These are phyloP conservation scores for Lagorchestes hirsutus DNA, from an alignment of 2,797 vertebrate genomes.

Conservation along the genomic window DNA sequence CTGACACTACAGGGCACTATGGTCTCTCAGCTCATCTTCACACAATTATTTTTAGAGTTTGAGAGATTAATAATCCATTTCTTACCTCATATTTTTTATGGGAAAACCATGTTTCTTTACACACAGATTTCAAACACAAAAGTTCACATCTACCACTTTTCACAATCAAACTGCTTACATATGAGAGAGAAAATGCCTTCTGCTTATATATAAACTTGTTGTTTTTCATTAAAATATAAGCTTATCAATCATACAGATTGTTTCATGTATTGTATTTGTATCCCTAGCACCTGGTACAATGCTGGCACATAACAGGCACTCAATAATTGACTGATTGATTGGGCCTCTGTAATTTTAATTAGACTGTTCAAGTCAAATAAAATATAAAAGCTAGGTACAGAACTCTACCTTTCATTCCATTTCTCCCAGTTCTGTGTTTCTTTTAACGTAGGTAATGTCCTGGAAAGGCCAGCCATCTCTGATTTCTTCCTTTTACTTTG, in stretches of 20 bases:
- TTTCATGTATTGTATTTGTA: background rate
- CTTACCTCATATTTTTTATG: background rate
- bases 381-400: background rate
- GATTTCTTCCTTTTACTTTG: background rate
- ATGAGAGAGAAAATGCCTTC: background rate
- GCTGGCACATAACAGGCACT: background rate
- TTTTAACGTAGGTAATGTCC: background rate
- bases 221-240: background rate
- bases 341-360: background rate
- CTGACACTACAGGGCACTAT: background rate
- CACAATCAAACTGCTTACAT: background rate
- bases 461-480: background rate
- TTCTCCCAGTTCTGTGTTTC: background rate
- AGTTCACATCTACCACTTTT: background rate
- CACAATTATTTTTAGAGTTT: background rate
- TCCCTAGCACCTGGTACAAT: background rate
- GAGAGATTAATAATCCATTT: background rate
- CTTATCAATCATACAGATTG: background rate
- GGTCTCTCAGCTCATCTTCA: background rate
- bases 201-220: background rate
- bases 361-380: background rate
- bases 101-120: background rate
- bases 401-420: background rate
- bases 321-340: background rate
- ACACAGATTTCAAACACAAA: background rate